Evolutionary conservation across 2,888 invertebrate genomes (phyloP), one percentile per base, ranked within the genome.

Genomic region (Harpalus rubripes): DNA sequence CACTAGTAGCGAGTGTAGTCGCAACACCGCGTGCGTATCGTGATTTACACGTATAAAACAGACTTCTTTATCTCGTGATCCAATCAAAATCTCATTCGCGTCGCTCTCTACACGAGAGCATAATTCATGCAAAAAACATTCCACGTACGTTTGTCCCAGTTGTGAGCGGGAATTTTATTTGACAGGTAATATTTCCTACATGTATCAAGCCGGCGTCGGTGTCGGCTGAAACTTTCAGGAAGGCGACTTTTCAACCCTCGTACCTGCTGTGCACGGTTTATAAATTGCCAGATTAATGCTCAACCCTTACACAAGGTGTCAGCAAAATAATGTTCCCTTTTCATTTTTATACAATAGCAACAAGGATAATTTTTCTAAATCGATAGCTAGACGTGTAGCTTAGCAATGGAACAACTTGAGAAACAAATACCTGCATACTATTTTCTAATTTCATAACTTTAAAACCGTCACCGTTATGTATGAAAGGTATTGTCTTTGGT

Each of bases 141-240:
- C 82, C 81, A 56, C 56, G 68, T 82, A 18, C 63, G 32, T 61
- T 26, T 76, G 76, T 76, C 61, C 76, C 76, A 76, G 83, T 76
- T 76, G 74, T 41, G 74, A 61, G 59, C 18, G 74, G 39, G 76
- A 76, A 84, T 84, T 84, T 76, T 84, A 84, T 84, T 84, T 84
- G 83, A 84, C 83, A 84, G 83, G 83, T 84, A 61, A 84, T 84
- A 84, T 84, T 61, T 84, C 76, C 76, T 59, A 44, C 83, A 84
- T 84, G 83, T 76, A 84, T 84, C 83, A 84, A 59, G 26, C 63
- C 44, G 44, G 44, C 44, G 44, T 52, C 10, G 44, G 44, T 7
- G 44, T 10, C 7, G 44, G 1, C 44, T 52, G 44, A 52, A 52
- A 52, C 44, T 52, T 52, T 52, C 44, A 52, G 10, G 32, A 32